A percentile compares a stretch with the other conserved stretches of the same genome.
These are phyloP conservation scores for Prinia subflava DNA, from an alignment of 2,113 vertebrate genomes.

Conservation along the genomic window DNA sequence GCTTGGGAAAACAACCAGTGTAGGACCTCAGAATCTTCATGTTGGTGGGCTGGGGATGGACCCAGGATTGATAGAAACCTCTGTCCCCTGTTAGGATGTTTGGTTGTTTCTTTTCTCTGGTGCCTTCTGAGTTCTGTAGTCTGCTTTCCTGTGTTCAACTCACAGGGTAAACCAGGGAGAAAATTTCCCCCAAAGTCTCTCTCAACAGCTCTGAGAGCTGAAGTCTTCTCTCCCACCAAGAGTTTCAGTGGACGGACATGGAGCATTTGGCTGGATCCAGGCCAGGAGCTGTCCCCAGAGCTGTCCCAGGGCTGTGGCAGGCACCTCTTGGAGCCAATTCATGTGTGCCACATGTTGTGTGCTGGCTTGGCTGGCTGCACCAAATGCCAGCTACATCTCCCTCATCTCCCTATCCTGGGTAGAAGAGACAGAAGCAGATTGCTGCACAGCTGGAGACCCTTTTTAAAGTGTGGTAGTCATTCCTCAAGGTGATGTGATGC, in stretches of 20 bases:
- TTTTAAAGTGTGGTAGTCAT: not conserved
- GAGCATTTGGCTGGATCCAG: not conserved
- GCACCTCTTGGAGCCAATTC: not conserved
- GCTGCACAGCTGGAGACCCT: not conserved
- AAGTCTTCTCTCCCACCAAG: not conserved
- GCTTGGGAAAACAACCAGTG: not conserved
- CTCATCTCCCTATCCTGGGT: not conserved
- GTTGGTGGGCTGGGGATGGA: not conserved
- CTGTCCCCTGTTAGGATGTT: not conserved
- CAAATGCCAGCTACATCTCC: not conserved
- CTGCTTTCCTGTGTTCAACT: not conserved
- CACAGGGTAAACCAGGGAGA: not conserved
- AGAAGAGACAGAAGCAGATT: not conserved
- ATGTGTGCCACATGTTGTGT: accelerated
- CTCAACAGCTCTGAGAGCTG: not conserved
- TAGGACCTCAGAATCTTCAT: not conserved
- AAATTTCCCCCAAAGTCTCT: not conserved
- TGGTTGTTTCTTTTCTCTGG: not conserved
- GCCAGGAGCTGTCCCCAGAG: not conserved
- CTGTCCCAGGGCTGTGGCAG: not conserved
- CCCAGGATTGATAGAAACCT: not conserved
- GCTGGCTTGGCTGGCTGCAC: not conserved
- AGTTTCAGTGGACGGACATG: not conserved
- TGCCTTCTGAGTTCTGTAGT: not conserved
- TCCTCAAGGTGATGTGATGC: not conserved